Conservation (phyloP, 1,140 invertebrate species). For the Reticulitermes speratus region DNA sequence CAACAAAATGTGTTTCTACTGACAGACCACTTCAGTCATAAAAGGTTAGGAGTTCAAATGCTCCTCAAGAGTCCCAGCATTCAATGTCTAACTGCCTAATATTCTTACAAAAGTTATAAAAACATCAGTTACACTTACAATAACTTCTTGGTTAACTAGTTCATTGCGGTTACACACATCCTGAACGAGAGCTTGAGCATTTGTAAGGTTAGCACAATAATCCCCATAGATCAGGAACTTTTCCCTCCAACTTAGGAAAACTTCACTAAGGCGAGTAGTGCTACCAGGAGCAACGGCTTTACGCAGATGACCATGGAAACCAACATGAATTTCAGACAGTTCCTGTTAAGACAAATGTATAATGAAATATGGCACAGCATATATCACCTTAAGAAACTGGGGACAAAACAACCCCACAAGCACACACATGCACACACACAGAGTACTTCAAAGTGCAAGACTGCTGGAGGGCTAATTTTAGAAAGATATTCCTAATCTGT, state of each 20-base stretch:
- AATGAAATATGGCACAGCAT: no score
- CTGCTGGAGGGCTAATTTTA: no score
- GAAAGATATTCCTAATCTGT: no score
- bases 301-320: conserved; percentile 75
- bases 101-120: background rate
- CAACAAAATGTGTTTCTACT: no score
- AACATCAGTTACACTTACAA: conserved; percentile 45
- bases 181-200: conserved; percentile 74
- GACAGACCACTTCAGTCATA: no score
- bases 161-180: conserved; percentile 69
- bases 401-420: no score
- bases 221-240: conserved; percentile 91
- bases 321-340: conserved; percentile 81
- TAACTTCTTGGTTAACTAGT: conserved; percentile 56
- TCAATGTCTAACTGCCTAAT: no score
- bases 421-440: no score
- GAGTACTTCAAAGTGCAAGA: no score
- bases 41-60: no score
- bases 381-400: no score
- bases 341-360: conserved; percentile 56
- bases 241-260: conserved; percentile 88
- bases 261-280: conserved; percentile 59
- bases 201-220: conserved; percentile 90
- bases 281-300: conserved; percentile 61
- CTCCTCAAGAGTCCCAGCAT: no score